Evolutionary conservation across 2,888 invertebrate genomes (phyloP).

Genomic region (Apomyelois bistriatella): DNA sequence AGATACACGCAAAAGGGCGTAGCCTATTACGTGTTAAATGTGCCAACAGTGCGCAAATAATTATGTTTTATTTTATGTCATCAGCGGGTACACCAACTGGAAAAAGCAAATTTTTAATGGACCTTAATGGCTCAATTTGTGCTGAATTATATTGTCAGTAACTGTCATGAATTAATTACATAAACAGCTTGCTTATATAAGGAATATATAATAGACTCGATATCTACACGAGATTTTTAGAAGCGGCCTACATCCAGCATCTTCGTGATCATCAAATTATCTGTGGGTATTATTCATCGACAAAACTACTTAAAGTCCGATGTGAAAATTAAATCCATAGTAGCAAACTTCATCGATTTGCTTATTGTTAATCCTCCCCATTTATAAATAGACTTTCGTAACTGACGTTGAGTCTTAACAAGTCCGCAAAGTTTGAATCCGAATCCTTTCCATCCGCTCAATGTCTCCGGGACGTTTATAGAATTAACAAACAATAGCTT

Average conservation of each 20-base stretch:
- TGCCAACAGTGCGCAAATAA: conserved; percentile 37
- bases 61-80: conserved; percentile 21
- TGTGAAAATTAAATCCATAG: too few species aligned
- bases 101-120: not conserved
- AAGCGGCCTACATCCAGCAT: too few species aligned
- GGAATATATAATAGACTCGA: too few species aligned
- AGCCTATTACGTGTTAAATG: conserved; percentile 39
- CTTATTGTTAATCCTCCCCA: not conserved
- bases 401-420: conserved; percentile 35
- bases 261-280: not conserved
- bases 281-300: too few species aligned
- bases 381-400: conserved; percentile 3
- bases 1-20: conserved; percentile 42
- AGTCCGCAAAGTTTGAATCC: conserved; percentile 32
- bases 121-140: not conserved
- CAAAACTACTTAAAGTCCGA: too few species aligned
- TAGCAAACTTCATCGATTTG: not conserved
- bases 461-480: conserved; percentile 22
- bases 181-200: too few species aligned
- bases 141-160: not conserved
- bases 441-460: conserved; percentile 34
- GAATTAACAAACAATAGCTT: conserved; percentile 50
- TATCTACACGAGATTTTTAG: too few species aligned
- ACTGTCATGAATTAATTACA: too few species aligned
- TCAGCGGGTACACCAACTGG: not conserved